Evolutionary conservation across 2,888 invertebrate genomes (phyloP).

Genomic region (Theretra japonica): DNA sequence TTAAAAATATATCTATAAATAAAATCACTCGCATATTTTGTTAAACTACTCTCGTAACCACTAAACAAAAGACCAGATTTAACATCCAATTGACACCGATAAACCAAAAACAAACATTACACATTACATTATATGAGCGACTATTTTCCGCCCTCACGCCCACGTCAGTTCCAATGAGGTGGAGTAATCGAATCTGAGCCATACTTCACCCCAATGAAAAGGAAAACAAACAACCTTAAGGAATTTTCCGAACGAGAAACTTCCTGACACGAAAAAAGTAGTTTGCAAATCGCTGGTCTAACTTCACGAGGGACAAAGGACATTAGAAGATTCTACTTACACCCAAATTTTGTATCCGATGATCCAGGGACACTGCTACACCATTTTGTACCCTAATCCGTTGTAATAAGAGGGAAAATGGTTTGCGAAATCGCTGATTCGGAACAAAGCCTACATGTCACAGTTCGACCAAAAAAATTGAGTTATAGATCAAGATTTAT

Average conservation of each 20-base stretch:
- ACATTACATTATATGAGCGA: background rate
- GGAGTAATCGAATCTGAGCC: background rate
- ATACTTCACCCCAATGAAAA: slow-evolving; percentile 6
- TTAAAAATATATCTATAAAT: no score
- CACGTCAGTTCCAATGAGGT: background rate
- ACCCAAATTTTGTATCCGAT: slow-evolving; percentile 13
- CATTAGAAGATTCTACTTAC: slow-evolving; percentile 27
- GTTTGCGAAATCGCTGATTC: background rate
- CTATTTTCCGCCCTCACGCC: background rate
- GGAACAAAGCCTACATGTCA: slow-evolving; percentile 35
- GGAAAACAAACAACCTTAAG: slow-evolving; percentile 16
- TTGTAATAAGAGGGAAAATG: background rate
- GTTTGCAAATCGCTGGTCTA: slow-evolving; percentile 26
- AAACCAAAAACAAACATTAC: background rate
- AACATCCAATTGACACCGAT: background rate
- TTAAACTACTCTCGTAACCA: background rate
- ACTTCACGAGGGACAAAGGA: slow-evolving; percentile 17
- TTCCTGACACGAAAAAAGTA: slow-evolving; percentile 25
- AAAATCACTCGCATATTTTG: no score
- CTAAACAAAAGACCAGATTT: background rate
- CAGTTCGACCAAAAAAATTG: slow-evolving; percentile 43
- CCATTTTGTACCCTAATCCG: background rate
- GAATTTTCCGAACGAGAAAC: slow-evolving; percentile 28
- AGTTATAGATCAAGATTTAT: slow-evolving; percentile 49
- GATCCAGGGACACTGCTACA: background rate